Evolutionary conservation across 2,797 vertebrate genomes (phyloP).

Genomic region (Buceros bicornis): DNA sequence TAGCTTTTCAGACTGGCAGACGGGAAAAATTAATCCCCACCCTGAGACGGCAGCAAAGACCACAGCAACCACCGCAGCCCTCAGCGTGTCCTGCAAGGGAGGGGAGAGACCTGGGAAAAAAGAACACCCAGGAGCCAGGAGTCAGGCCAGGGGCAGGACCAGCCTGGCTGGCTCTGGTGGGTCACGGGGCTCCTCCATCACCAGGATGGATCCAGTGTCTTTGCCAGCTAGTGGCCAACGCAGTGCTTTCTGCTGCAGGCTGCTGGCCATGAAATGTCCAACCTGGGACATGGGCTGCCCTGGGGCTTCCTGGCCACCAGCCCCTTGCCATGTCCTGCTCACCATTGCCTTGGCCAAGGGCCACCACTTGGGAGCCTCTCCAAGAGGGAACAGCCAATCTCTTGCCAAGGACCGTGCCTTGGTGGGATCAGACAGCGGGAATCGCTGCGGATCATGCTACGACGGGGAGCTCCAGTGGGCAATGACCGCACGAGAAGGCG

Average conservation of each 20-base stretch:
- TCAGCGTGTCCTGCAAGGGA: not conserved
- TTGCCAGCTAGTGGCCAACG: not conserved
- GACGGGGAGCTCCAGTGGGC: not conserved
- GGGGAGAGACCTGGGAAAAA: slow-evolving; percentile 14
- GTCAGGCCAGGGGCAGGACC: not conserved
- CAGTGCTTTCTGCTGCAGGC: not conserved
- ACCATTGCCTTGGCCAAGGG: not conserved
- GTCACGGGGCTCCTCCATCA: no score
- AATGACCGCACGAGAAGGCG: fast-evolving
- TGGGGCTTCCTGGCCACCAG: fast-evolving
- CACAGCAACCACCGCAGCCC: not conserved
- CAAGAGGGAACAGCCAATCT: not conserved
- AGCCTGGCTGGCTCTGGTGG: fast-evolving
- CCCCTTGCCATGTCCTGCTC: not conserved
- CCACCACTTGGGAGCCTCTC: not conserved
- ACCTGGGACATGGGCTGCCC: fast-evolving
- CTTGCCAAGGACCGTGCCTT: not conserved
- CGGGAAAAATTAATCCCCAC: slow-evolving; percentile 5
- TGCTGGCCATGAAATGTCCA: not conserved
- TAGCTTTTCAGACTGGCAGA: slow-evolving; percentile 62
- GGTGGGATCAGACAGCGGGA: not conserved
- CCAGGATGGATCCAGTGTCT: not conserved
- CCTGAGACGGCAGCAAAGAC: not conserved
- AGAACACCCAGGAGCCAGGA: fast-evolving
- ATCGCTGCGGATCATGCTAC: fast-evolving